These are phyloP conservation scores for Heliconius melpomene DNA, from an alignment of 1,140 invertebrate genomes.

Conservation along the genomic window DNA sequence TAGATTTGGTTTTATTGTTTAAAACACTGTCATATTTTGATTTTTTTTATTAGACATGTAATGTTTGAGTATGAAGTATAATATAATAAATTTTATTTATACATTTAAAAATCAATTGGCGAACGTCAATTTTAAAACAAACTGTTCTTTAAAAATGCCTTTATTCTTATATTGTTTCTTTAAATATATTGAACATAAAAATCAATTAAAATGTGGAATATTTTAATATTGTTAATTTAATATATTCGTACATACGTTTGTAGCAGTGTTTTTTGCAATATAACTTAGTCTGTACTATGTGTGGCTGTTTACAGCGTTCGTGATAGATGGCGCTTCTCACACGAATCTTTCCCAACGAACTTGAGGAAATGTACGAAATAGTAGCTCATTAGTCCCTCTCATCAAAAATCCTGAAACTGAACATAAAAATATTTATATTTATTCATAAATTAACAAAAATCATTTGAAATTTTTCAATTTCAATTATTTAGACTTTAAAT, in stretches of 20 bases:
- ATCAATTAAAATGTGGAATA: no score
- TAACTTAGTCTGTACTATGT: constrained; percentile 44
- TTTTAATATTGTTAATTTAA: not conserved
- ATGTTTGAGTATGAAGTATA: not conserved
- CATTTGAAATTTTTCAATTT: not conserved
- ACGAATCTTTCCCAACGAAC: not conserved
- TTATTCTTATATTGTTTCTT: no score
- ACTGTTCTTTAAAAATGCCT: no score
- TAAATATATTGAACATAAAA: no score
- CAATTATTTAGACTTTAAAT: not conserved
- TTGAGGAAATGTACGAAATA: not conserved
- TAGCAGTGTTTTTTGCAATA: not conserved
- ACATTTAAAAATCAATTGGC: no score
- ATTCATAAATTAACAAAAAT: not conserved
- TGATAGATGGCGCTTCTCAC: constrained; percentile 56
- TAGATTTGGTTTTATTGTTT: constrained; percentile 22
- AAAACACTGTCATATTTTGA: not conserved
- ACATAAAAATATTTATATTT: not conserved
- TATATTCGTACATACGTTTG: not conserved
- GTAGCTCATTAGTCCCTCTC: not conserved
- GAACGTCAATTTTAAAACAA: no score
- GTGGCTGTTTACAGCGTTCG: constrained; percentile 53
- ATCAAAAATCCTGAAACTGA: not conserved
- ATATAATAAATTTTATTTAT: not conserved
- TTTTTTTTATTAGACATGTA: not conserved